Base-by-base conservation (phyloP, 1,140 invertebrate genomes). In the Bicyclus anynana region DNA sequence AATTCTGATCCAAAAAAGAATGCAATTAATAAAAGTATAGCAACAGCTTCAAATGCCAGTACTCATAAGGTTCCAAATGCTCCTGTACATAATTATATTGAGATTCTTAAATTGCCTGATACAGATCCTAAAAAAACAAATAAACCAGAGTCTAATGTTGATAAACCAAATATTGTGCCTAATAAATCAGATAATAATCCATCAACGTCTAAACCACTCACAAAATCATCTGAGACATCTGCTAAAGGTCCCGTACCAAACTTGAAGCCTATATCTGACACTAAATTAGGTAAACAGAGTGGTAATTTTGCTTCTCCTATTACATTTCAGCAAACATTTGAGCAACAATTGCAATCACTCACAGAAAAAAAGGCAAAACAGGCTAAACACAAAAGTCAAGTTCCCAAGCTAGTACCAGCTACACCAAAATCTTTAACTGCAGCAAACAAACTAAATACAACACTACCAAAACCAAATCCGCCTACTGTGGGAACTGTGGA, bases 51-150 rank as follows among this genome's bases (percentile, higher is more conserved):
- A 67, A 79, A 59, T 65, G 49, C 20, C 42, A 59, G 65, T 27
- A 38, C 69, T n/a, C 82, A 88, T 65, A 83, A 88, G 67, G 75
- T 78, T n/a, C 87, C 84, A 47, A 82, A 80, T 62, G 89, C 90
- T 26, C 90, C 90, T 26, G 90, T 91, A 9, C 89, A 91, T 70
- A 91, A 91, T 71, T 91, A 89, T 63, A 91, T 91, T 52, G 90
- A 91, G 83, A 92, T 92, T 50, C 72, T 91, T 52, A 91, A 92
- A 77, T 67, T 92, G 37, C 90, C 90, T 21, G 91, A 91, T 53
- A 75, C 65, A 47, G 87, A 81, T 52, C 35, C 73, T 20, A 88
- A 83, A 67, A 83, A 83, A 63, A 13, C 47, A 60, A 69, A 40
- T 20, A 84, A 80, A 69, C 9, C 40, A 48, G 74, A 82, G 52